Base-by-base conservation (phyloP, 2,888 invertebrate species). In the Crematogaster levior region DNA sequence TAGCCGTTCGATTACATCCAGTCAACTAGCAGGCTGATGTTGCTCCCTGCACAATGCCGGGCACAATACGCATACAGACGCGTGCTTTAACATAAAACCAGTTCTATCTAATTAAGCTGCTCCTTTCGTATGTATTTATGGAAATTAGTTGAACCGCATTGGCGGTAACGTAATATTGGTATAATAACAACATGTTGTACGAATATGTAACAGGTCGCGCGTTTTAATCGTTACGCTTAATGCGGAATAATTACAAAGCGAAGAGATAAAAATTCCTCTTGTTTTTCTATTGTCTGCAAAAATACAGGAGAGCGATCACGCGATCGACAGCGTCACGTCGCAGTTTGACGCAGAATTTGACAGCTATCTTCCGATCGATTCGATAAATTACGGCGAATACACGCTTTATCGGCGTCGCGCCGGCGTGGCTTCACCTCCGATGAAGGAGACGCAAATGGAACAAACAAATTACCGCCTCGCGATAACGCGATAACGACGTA, bases 1-100 rank as follows among this genome's bases (percentile, higher is more conserved):
- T 70, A 79, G 72, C 43, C 56, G 7, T 79, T 79, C 77, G 34
- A 70, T 46, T 79, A 79, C 43, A 34, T 56, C 68, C 48, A 15
- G 48, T 46, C 43, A 56, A 43, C 43, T 70, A 68, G 30, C 53
- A 7, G 24, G 40, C 30, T 21, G 30, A 56, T 56, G 30, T 68
- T 30, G 18, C 53, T 56, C 21, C 2, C 56, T 3, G 34, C 66
- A 66, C 30, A 56, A 72, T 6, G 9, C 34, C 12, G 30, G 1
- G 15, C 72, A n/a, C 6, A 12, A 43, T 40, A 40, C 27, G 9
- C 34, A 53, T 9, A 27, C 21, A 18, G 15, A 5, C 24, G 37
- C 21, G 21, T 56, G 37, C 18, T 53, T 58, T 43, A 43, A 72
- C 43, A 48, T 30, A 34, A 72, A 79, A 79, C 30, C 18, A 56